Evolutionary conservation across 2,888 invertebrate genomes (phyloP).

Genomic region (Sepioteuthis lessoniana): DNA sequence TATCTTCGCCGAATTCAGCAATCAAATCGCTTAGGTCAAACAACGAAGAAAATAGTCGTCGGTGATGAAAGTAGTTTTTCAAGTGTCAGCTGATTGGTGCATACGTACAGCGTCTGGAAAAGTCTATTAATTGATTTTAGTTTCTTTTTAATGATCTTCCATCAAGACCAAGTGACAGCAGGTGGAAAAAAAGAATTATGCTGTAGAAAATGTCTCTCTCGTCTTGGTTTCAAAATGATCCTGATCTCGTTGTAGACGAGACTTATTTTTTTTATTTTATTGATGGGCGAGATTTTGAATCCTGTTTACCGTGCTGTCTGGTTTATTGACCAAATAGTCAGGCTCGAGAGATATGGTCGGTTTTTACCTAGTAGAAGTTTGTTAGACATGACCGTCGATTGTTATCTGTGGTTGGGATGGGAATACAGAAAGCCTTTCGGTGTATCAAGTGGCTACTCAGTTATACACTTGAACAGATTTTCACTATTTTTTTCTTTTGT

Average conservation of each 20-base stretch:
- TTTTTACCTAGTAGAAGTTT: not conserved
- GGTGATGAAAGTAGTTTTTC: not conserved
- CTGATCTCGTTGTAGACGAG: too few species aligned
- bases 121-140: not conserved
- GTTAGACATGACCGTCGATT: not conserved
- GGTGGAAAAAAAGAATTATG: not conserved
- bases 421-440: not conserved
- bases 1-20: not conserved
- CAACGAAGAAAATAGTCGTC: too few species aligned
- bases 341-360: not conserved
- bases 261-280: too few species aligned
- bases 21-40: not conserved
- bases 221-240: not conserved
- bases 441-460: not conserved
- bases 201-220: not conserved
- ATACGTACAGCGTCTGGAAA: not conserved
- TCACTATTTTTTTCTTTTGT: not conserved
- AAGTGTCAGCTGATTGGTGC: not conserved
- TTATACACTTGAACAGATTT: not conserved
- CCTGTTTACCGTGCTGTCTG: too few species aligned
- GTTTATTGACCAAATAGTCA: not conserved
- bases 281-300: not conserved
- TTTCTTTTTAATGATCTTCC: not conserved
- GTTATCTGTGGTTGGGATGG: not conserved
- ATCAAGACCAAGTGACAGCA: conserved; percentile 3